phyloP scores from a whole-genome alignment of 2,113 vertebrate species.

The Syngnathus scovelli region DNA sequence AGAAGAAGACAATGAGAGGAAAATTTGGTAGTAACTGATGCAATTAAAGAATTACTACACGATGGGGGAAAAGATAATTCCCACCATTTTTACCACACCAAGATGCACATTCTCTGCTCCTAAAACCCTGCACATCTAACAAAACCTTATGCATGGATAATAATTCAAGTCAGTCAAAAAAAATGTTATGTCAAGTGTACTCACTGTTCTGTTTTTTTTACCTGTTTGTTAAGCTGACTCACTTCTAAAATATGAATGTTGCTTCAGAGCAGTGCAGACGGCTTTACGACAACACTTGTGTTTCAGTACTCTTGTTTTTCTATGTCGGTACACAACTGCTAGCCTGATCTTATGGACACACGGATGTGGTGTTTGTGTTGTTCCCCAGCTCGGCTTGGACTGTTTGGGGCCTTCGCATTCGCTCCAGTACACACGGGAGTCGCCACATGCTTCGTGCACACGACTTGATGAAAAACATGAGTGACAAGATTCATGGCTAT shows the following conservation, averaged over 20 bases:
- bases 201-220: slow-evolving; percentile 37
- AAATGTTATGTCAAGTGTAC: slow-evolving; percentile 45
- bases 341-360: slow-evolving; percentile 28
- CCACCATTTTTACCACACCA: slow-evolving; percentile 34
- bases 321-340: slow-evolving; percentile 19
- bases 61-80: slow-evolving; percentile 41
- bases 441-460: slow-evolving; percentile 58
- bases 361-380: slow-evolving; percentile 26
- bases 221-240: slow-evolving; percentile 29
- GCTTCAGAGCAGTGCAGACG: slow-evolving; percentile 31
- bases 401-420: slow-evolving; percentile 52
- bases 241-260: slow-evolving; percentile 31
- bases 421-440: slow-evolving; percentile 57
- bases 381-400: slow-evolving; percentile 33
- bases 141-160: slow-evolving; percentile 36
- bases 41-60: slow-evolving; percentile 51
- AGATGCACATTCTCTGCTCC: slow-evolving; percentile 39
- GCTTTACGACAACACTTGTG: slow-evolving; percentile 31
- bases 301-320: slow-evolving; percentile 32
- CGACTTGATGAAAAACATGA: slow-evolving; percentile 75
- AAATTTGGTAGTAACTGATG: slow-evolving; percentile 51
- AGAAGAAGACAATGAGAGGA: slow-evolving; percentile 49
- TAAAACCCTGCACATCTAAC: slow-evolving; percentile 36
- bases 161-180: slow-evolving; percentile 32
- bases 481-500: slow-evolving; percentile 77